phyloP scores from a whole-genome alignment of 2,113 vertebrate genomes.

The Turnix velox region DNA sequence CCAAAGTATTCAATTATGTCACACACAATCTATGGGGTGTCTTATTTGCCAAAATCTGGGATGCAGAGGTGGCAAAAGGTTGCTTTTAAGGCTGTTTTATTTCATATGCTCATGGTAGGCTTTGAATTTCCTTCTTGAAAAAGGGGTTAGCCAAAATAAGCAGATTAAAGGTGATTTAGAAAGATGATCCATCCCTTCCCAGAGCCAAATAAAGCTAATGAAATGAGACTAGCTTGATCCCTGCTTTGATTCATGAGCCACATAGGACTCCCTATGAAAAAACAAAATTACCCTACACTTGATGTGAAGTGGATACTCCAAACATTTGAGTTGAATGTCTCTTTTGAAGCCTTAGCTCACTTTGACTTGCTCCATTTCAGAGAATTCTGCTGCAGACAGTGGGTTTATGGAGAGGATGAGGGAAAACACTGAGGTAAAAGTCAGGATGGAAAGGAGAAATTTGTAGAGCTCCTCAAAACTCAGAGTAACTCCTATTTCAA shows the following conservation, averaged over 20 bases:
- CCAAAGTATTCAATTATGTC: neutral
- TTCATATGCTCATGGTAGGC: neutral
- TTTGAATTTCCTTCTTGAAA: conserved; percentile 65
- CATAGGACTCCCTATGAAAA: neutral
- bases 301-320: neutral
- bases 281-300: neutral
- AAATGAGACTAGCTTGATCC: conserved; percentile 75
- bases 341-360: too few relatives aligned
- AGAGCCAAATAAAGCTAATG: conserved; percentile 81
- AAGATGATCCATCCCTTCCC: conserved; percentile 74
- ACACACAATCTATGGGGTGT: neutral
- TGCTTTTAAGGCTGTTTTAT: conserved; percentile 7
- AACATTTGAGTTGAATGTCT: too few relatives aligned
- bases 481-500: too few relatives aligned
- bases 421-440: neutral
- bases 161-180: conserved; percentile 79
- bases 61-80: neutral
- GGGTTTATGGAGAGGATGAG: neutral
- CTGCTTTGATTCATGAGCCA: conserved; percentile 61
- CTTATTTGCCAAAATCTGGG: neutral
- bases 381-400: neutral
- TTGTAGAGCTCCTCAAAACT: neutral
- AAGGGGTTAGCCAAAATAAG: conserved; percentile 77
- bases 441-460: neutral
- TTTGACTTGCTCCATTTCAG: neutral